Evolutionary conservation across 2,113 vertebrate genomes (phyloP).

Genomic region (Sander lucioperca): DNA sequence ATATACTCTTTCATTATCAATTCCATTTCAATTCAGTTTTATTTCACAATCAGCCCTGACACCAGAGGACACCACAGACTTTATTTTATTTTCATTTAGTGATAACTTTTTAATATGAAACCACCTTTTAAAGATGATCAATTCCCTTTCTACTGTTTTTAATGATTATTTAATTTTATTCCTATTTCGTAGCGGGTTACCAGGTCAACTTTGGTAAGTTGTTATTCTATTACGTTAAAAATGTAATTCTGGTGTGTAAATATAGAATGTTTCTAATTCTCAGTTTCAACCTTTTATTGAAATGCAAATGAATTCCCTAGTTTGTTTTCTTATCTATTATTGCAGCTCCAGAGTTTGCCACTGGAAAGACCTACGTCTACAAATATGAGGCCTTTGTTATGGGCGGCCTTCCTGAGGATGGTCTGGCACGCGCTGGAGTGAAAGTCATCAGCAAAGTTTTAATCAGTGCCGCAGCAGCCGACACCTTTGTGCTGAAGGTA

Average conservation of each 20-base stretch:
- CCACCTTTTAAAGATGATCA: no score
- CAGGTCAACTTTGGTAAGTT: conserved; percentile 72
- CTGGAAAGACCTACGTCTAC: conserved; percentile 80
- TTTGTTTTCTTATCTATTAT: not conserved
- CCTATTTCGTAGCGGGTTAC: conserved; percentile 59
- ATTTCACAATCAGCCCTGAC: no score
- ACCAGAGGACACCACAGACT: no score
- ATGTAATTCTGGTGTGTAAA: not conserved
- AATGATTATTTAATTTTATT: not conserved
- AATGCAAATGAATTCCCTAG: not conserved
- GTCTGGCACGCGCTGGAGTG: conserved; percentile 81
- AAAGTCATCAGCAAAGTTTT: conserved; percentile 82
- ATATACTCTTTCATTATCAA: no score
- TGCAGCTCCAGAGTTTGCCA: conserved; percentile 83
- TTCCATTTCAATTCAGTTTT: no score
- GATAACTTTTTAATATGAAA: no score
- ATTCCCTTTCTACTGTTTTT: no score
- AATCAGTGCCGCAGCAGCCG: conserved; percentile 71
- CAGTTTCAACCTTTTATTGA: not conserved
- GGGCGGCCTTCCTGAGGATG: conserved; percentile 86
- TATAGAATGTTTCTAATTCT: not conserved
- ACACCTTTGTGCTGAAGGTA: conserved; percentile 83
- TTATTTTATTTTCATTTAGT: no score
- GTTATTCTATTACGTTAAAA: not conserved
- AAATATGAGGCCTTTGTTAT: conserved; percentile 85